Evolutionary conservation across 2,797 vertebrate genomes (phyloP), one percentile per base, ranked within the genome.

Genomic region (Austrolebias charrua): DNA sequence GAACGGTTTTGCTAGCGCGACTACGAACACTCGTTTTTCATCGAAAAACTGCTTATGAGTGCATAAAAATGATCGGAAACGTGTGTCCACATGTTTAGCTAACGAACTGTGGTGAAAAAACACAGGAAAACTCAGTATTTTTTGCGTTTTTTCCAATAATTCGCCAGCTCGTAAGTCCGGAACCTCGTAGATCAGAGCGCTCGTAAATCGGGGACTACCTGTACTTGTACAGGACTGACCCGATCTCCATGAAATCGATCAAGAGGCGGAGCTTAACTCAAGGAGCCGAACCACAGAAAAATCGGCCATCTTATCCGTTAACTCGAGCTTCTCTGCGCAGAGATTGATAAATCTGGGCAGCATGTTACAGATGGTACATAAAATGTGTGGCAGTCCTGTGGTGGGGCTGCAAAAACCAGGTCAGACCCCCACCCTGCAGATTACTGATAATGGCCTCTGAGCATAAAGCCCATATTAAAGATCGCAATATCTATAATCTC

Each of bases 401-500:
- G 84, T 88, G 89, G 35, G 84, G 84, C 83, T 83, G 80, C 76
- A 86, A 87, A 91, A 91, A 87, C 84, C 89, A 90, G 90, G 90
- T 91, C 89, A 91, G 80, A 82, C 86, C 76, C 86, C 7, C 35
- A 38, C 35, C 8, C 9, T 60, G 81, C 88, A 91, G 90, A 91
- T 91, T 91, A 91, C 89, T 89, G 90, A 90, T 91, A 91, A 91
- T 91, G 89, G 90, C 87, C 89, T 83, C 82, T 86, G 86, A 91
- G 88, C 85, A 91, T 90, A 92, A 89, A 90, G 86, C 89, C 88
- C 86, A 90, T 91, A 91, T 89, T 90, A 92, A 91, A 92, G 90
- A 92, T 90, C 90, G 90, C 87, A 90, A 92, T 91, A 92, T 91
- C 88, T 90, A 92, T 92, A 92, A 92, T 91, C 91, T 88, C 87